Conservation (phyloP, 2,113 vertebrate species). For the Myocastor coypus region DNA sequence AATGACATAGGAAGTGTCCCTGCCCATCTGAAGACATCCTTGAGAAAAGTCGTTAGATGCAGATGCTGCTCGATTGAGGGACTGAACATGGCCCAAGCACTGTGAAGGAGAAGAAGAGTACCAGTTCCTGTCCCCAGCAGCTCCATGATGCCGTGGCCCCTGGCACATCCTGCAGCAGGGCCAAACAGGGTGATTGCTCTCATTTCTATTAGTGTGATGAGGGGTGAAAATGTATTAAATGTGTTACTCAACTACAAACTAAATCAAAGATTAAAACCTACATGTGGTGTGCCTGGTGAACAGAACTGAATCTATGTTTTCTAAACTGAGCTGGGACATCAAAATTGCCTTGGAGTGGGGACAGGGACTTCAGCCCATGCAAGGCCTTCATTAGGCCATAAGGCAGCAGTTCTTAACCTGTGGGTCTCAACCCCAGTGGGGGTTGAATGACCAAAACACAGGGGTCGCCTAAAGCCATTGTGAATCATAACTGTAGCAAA, state of each 20-base stretch:
- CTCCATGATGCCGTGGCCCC: neutral
- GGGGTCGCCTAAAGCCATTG: too few relatives aligned
- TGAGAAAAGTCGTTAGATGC: neutral
- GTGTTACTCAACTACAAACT: slow-evolving; percentile 47
- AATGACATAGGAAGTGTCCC: neutral
- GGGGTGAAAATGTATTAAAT: slow-evolving; percentile 13
- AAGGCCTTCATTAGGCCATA: neutral
- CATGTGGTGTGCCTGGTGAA: neutral
- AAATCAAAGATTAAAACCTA: slow-evolving; percentile 46
- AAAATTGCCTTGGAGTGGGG: slow-evolving; percentile 19
- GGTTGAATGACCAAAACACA: too few relatives aligned
- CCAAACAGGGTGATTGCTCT: neutral
- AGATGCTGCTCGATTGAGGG: neutral
- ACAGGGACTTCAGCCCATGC: neutral
- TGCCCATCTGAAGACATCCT: neutral
- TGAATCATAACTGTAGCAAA: too few relatives aligned
- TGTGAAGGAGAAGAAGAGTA: neutral
- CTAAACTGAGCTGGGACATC: slow-evolving; percentile 30
- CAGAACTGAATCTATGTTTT: slow-evolving; percentile 7
- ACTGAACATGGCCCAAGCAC: neutral
- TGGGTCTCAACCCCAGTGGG: too few relatives aligned
- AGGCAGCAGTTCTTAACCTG: too few relatives aligned
- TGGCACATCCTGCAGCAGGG: neutral
- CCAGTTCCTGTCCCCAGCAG: neutral
- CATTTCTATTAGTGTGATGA: slow-evolving; percentile 40